Conservation (phyloP, 2,888 invertebrate genomes). For the Cartodere bifasciata region DNA sequence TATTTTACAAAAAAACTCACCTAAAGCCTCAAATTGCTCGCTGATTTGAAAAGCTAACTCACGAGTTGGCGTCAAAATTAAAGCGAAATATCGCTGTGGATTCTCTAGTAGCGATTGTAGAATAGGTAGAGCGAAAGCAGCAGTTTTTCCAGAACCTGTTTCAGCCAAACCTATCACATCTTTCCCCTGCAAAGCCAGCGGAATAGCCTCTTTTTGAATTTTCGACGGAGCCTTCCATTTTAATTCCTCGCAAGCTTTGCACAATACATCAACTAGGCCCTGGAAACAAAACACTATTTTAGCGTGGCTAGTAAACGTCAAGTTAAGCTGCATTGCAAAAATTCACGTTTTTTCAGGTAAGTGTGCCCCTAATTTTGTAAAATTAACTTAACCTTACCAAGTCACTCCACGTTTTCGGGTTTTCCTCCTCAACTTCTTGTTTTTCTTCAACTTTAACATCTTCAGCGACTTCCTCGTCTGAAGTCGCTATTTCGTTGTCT, state of each 20-base stretch:
- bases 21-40: constrained; percentile 96
- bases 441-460: constrained; percentile 8
- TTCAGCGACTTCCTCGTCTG: constrained; percentile 10
- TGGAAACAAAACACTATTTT: constrained; percentile 29
- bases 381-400: constrained; percentile 36
- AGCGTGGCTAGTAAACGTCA: background rate
- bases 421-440: constrained; percentile 20
- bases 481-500: constrained; percentile 10
- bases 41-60: constrained; percentile 97
- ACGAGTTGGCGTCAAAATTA: constrained; percentile 90
- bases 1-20: too few species aligned
- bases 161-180: constrained; percentile 56
- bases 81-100: constrained; percentile 88
- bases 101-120: constrained; percentile 79
- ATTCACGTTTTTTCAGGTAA: background rate
- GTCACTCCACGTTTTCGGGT: constrained; percentile 42
- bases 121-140: constrained; percentile 94
- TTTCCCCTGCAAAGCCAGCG: constrained; percentile 76
- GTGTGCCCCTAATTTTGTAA: background rate
- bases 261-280: constrained; percentile 84
- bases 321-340: background rate
- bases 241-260: constrained; percentile 80
- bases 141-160: constrained; percentile 94
- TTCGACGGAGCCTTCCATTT: constrained; percentile 93
- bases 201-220: constrained; percentile 91